Evolutionary conservation across 2,888 invertebrate species (phyloP).

Genomic region (Acrobeloides nanus): DNA sequence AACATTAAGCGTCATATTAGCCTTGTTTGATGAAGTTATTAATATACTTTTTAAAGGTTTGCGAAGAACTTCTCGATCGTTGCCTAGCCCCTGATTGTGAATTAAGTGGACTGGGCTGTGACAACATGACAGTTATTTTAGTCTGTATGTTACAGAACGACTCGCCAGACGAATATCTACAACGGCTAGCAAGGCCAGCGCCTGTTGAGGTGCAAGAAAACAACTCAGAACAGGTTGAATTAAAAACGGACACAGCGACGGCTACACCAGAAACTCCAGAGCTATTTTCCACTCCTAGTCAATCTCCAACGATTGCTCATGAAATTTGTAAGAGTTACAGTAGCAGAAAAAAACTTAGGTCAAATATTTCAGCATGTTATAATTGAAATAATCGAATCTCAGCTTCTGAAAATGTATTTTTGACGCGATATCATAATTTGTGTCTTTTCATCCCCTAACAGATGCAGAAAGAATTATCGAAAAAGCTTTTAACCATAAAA

Average conservation of each 20-base stretch:
- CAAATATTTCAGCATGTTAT: too few species aligned
- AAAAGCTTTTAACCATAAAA: too few species aligned
- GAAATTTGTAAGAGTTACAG: too few species aligned
- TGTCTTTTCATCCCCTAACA: too few species aligned
- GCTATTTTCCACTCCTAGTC: constrained; percentile 17
- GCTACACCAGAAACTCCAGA: constrained; percentile 10
- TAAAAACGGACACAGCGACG: constrained; percentile 1
- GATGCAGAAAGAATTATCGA: too few species aligned
- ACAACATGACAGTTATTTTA: constrained; percentile 94
- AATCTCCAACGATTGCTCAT: too few species aligned
- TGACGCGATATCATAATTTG: too few species aligned
- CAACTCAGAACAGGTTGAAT: background rate
- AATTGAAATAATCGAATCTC: too few species aligned
- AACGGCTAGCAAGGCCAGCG: constrained; percentile 5
- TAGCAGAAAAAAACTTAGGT: too few species aligned
- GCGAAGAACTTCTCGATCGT: constrained; percentile 85
- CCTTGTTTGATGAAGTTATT: too few species aligned
- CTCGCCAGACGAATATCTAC: constrained; percentile 16
- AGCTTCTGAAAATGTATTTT: too few species aligned
- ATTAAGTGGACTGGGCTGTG: constrained; percentile 72
- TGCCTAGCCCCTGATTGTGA: constrained; percentile 94
- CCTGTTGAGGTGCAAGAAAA: background rate
- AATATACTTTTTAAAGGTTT: constrained; percentile 67
- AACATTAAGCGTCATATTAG: constrained; percentile 1
- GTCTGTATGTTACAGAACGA: constrained; percentile 31